A percentile compares a stretch with the other conserved stretches of the same genome.
These are phyloP conservation scores for Drosophila sp. DNA, from an alignment of 1,140 invertebrate genomes.

Conservation along the genomic window DNA sequence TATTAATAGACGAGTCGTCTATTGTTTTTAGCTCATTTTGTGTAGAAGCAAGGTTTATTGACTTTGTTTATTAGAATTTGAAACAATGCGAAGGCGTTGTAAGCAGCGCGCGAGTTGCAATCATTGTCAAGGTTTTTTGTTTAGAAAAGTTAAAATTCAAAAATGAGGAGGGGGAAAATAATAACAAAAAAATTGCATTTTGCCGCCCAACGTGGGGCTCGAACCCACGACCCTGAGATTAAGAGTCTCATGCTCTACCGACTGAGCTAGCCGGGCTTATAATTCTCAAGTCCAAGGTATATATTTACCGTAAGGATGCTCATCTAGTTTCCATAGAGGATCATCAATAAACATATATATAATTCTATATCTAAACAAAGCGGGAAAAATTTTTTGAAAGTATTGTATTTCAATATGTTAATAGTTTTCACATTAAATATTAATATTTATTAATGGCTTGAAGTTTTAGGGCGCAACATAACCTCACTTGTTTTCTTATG, in stretches of 20 bases:
- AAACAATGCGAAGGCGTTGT: conserved; percentile 42
- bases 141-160: conserved; percentile 2
- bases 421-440: too few relatives aligned
- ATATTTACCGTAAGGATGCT: neutral
- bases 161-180: neutral
- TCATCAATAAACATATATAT: neutral
- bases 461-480: too few relatives aligned
- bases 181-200: neutral
- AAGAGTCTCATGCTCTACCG: conserved; percentile 96
- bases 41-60: conserved; percentile 4
- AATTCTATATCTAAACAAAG: too few relatives aligned
- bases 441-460: too few relatives aligned
- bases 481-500: too few relatives aligned
- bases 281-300: neutral
- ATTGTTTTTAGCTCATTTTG: conserved; percentile 7
- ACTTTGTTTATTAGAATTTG: conserved; percentile 4
- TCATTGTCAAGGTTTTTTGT: conserved; percentile 19
- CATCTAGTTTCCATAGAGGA: neutral
- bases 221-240: conserved; percentile 96
- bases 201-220: conserved; percentile 94
- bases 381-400: too few relatives aligned
- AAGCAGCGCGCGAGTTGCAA: conserved; percentile 2
- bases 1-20: conserved; percentile 22
- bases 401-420: too few relatives aligned
- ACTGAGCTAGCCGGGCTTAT: conserved; percentile 91